Evolutionary conservation across 2,888 invertebrate genomes (phyloP), one percentile per base, ranked within the genome.

Genomic region (Ditula angustiorana): DNA sequence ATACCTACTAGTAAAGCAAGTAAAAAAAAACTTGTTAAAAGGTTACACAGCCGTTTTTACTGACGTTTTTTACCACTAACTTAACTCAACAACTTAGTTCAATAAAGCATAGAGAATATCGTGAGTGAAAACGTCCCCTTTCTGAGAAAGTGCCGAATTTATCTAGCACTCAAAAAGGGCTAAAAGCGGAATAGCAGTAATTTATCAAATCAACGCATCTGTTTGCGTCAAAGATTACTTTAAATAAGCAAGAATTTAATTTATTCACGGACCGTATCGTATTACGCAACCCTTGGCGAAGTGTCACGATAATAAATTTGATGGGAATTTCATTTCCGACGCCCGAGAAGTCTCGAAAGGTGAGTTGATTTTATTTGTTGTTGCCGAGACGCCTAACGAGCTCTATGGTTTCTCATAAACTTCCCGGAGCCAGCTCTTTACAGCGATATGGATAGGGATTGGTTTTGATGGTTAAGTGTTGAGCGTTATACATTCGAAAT

Each of bases 341-440:
- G 41, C 26, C 26, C n/a, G 26, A 26, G 8, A 16, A 30, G 19
- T 8, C 13, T 50, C 30, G 21, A 50, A 46, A 50, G 50, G 50
- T 50, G 30, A 50, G 50, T 30, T 50, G 50, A 50, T 50, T 50
- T 50, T 50, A 26, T 50, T 50, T 50, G 50, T 30, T n/a, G 30
- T 19, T 19, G 30, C 2, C 30, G 8, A 13, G 8, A 4, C 23
- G n/a, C 8, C 49, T 50, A 50, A 50, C 28, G 30, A 30, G 30
- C 30, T 16, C 50, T 30, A 28, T 50, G 50, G 50, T 50, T 50
- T 30, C 30, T 50, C 30, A 50, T 19, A 50, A 50, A 50, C 50
- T 30, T 50, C n/a, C 50, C 50, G 11, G 30, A 19, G 41, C 5
- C 28, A 50, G 19, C 10, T 50, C 8, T 21, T 7, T 16, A 16